A percentile compares a stretch with the other conserved stretches of the same genome.
phyloP scores from a whole-genome alignment of 2,888 invertebrate species.

The Coecobrya sp. region DNA sequence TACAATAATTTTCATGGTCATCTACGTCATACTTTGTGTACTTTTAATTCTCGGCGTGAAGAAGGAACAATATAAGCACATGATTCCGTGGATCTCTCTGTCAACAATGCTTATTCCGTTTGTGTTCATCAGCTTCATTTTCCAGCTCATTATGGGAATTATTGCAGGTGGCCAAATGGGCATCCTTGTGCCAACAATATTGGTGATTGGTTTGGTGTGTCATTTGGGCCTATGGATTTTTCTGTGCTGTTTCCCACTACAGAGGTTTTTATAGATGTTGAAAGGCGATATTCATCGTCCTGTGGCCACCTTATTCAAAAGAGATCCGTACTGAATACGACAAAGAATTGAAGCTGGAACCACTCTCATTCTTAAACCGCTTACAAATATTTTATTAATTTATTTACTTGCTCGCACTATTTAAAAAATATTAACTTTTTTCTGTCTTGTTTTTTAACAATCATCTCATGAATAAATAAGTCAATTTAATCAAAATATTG shows the following conservation, averaged over 20 bases:
- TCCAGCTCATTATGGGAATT: conserved; percentile 85
- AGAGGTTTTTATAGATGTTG: conserved; percentile 81
- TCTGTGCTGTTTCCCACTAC: conserved; percentile 85
- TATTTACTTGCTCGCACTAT: too few relatives aligned
- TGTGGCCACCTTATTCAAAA: conserved; percentile 81
- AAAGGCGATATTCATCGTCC: conserved; percentile 85
- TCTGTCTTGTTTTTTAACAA: too few relatives aligned
- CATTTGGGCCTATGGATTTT: conserved; percentile 85
- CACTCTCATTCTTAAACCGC: too few relatives aligned
- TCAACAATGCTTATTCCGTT: conserved; percentile 84
- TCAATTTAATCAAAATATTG: too few relatives aligned
- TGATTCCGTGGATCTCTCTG: conserved; percentile 86
- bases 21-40: conserved; percentile 84
- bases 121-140: conserved; percentile 83
- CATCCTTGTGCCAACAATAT: conserved; percentile 83
- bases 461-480: too few relatives aligned
- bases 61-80: conserved; percentile 84
- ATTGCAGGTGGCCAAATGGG: conserved; percentile 77
- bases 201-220: conserved; percentile 85
- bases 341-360: too few relatives aligned
- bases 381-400: too few relatives aligned
- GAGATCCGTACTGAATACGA: conserved; percentile 73
- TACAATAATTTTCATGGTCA: conserved; percentile 83
- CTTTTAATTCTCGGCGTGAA: conserved; percentile 84
- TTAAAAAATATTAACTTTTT: too few relatives aligned